These are phyloP conservation scores for Drosophila subquinaria DNA, from an alignment of 2,888 invertebrate genomes.

Conservation along the genomic window DNA sequence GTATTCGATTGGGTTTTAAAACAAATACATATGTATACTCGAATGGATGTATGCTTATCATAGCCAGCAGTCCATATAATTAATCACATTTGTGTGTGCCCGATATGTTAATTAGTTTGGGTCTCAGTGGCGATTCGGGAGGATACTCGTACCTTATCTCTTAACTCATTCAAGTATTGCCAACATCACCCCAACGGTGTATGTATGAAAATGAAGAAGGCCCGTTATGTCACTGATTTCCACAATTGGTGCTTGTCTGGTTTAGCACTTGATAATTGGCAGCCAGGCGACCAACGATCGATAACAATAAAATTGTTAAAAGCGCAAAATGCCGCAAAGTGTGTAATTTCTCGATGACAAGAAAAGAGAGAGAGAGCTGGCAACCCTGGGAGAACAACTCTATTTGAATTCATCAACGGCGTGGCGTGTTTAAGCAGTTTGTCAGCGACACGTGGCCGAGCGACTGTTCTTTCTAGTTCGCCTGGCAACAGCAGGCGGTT, in stretches of 20 bases:
- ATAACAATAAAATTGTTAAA: conserved; percentile 80
- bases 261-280: conserved; percentile 72
- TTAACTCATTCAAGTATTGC: conserved; percentile 2
- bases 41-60: conserved; percentile 9
- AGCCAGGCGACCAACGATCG: conserved; percentile 75
- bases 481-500: conserved; percentile 76
- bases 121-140: conserved; percentile 1
- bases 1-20: conserved; percentile 26
- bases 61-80: conserved; percentile 48
- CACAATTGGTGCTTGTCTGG: conserved; percentile 55
- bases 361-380: conserved; percentile 3
- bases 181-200: not conserved
- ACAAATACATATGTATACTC: conserved; percentile 2
- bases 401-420: conserved; percentile 75
- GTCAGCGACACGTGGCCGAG: conserved; percentile 73
- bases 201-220: not conserved
- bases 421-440: conserved; percentile 80
- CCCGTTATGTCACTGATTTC: conserved; percentile 21
- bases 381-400: conserved; percentile 43
- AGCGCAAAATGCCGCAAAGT: conserved; percentile 81
- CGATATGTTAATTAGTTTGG: conserved; percentile 36
- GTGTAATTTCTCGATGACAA: conserved; percentile 69
- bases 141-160: conserved; percentile 7
- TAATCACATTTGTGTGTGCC: conserved; percentile 44
- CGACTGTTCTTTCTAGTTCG: conserved; percentile 73